These are phyloP conservation scores for Isaurus tuberculatus DNA, from an alignment of 92 coral and sea anemone species.

Conservation along the genomic window DNA sequence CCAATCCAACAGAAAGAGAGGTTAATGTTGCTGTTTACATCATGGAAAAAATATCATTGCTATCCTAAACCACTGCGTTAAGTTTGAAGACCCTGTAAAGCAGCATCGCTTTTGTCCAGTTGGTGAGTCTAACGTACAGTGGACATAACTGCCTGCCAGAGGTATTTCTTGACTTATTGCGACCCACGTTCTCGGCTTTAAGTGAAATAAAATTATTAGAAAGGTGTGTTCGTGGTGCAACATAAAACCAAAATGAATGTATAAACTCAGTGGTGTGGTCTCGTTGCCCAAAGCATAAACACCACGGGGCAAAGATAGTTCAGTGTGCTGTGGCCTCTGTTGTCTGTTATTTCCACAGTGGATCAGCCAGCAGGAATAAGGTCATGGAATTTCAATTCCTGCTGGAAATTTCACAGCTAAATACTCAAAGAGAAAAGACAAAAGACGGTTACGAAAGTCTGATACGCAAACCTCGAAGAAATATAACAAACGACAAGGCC, in stretches of 20 bases:
- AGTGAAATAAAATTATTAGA: background rate
- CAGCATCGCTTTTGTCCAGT: background rate
- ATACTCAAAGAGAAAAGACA: background rate
- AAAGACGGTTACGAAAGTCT: background rate
- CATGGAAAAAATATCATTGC: constrained; percentile 64
- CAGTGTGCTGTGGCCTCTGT: background rate
- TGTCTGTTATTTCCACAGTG: background rate
- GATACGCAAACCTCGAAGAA: background rate
- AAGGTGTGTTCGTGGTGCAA: background rate
- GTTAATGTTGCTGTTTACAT: constrained; percentile 52
- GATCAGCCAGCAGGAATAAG: background rate
- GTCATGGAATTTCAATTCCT: background rate
- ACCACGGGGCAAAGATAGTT: background rate
- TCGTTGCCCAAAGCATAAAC: background rate
- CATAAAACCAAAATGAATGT: background rate
- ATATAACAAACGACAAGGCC: background rate
- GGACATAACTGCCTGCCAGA: background rate
- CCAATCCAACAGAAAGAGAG: constrained; percentile 57
- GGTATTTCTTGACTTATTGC: background rate
- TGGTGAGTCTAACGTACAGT: background rate
- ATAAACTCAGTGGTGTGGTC: background rate
- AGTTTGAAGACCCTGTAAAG: background rate
- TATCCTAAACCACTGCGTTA: background rate
- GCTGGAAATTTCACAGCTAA: background rate
- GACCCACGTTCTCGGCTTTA: background rate